Conservation (phyloP, 2,888 invertebrate species). For the Abrostola triplasia region DNA sequence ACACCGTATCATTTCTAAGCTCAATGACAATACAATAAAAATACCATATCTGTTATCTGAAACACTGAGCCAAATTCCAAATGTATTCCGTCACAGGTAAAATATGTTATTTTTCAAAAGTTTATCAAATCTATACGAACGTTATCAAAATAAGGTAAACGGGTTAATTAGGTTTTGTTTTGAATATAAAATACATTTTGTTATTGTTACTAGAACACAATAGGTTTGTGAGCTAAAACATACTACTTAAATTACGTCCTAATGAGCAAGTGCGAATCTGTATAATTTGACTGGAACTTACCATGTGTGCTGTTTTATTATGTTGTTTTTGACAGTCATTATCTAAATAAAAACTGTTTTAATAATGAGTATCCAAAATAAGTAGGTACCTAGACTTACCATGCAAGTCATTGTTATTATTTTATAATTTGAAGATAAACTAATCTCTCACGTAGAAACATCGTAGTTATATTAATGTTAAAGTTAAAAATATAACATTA, state of each 20-base stretch:
- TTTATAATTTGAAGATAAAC: too few species aligned
- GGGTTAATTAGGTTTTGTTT: slow-evolving; percentile 2
- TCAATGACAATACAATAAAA: too few species aligned
- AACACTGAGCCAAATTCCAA: too few species aligned
- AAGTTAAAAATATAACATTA: too few species aligned
- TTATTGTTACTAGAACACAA: slow-evolving; percentile 1
- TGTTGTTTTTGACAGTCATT: not conserved
- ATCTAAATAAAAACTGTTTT: not conserved
- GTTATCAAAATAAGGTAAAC: slow-evolving; percentile 2
- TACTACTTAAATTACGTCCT: not conserved
- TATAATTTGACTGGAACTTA: not conserved
- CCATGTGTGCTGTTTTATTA: not conserved
- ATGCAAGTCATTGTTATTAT: too few species aligned
- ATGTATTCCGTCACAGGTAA: too few species aligned
- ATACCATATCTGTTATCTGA: too few species aligned
- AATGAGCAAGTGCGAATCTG: not conserved
- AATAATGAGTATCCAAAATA: too few species aligned
- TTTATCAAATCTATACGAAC: not conserved
- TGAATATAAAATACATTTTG: not conserved
- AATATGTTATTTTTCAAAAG: not conserved
- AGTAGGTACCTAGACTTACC: too few species aligned
- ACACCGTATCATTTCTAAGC: too few species aligned
- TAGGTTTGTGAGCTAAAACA: not conserved
- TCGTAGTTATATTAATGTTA: too few species aligned
- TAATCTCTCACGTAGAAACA: too few species aligned